phyloP scores from a whole-genome alignment of 2,888 invertebrate species.

The Mesorhabditis sp. region DNA sequence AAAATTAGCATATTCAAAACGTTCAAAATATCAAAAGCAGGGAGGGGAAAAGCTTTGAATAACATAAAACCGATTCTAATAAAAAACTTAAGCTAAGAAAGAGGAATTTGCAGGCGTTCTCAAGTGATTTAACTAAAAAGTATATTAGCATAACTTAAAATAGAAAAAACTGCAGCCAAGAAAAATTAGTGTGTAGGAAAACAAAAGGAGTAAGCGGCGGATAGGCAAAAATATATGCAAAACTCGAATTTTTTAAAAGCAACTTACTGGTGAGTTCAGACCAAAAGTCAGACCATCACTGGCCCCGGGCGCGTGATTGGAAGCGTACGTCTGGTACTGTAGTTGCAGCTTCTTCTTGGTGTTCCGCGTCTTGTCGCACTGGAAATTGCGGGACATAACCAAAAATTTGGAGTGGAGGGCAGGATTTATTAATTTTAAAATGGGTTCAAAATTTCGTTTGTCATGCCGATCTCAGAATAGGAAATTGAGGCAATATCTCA shows the following conservation, averaged over 20 bases:
- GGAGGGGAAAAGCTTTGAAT: not conserved
- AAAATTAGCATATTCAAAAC: not conserved
- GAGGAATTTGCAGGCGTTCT: constrained; percentile 3
- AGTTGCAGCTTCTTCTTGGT: constrained; percentile 48
- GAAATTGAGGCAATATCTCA: too few species aligned
- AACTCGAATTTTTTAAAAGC: constrained; percentile 5
- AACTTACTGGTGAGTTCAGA: constrained; percentile 46
- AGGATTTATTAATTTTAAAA: not conserved
- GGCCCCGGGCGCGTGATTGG: constrained; percentile 36
- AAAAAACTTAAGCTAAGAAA: constrained; percentile 4
- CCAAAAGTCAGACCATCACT: constrained; percentile 41
- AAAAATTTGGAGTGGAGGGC: not conserved
- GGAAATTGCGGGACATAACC: constrained; percentile 14
- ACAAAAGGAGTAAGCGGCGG: constrained; percentile 1
- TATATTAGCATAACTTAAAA: too few species aligned
- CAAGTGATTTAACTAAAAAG: not conserved
- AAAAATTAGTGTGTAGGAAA: not conserved
- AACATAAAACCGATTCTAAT: not conserved
- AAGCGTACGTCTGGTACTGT: constrained; percentile 48
- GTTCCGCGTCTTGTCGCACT: constrained; percentile 44
- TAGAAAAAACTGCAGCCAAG: too few species aligned
- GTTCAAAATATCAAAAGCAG: not conserved
- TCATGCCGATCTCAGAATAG: not conserved
- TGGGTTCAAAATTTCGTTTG: not conserved
- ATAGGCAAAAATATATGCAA: not conserved